Percentiles rank a stretch among this genome's conserved stretches.
phyloP scores from a whole-genome alignment of 2,797 vertebrate genomes.

The Lophotriccus pileatus region DNA sequence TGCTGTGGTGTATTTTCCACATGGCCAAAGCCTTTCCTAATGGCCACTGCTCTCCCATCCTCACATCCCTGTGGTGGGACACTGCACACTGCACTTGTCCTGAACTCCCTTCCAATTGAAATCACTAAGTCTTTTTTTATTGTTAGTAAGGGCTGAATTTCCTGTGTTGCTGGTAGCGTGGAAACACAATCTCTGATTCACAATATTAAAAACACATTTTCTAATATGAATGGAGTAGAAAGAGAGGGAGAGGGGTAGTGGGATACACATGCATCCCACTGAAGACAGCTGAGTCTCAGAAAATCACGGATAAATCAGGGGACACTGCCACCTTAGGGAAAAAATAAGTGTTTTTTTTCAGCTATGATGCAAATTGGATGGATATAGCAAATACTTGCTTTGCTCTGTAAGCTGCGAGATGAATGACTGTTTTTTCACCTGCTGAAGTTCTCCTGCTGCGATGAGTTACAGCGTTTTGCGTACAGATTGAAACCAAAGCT shows the following conservation, averaged over 20 bases:
- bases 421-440: background rate
- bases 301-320: background rate
- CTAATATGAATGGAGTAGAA: background rate
- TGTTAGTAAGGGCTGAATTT: constrained; percentile 35
- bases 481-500: background rate
- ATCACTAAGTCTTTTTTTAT: constrained; percentile 37
- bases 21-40: background rate
- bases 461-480: background rate
- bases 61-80: background rate
- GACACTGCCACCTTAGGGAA: background rate
- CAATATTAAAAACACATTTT: constrained; percentile 61
- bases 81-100: background rate
- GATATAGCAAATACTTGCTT: background rate
- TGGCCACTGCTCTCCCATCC: background rate
- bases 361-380: background rate
- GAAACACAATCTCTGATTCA: constrained; percentile 27
- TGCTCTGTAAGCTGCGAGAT: background rate
- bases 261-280: background rate
- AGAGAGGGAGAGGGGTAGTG: background rate
- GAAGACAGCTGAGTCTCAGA: background rate
- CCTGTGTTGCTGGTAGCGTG: background rate
- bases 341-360: background rate
- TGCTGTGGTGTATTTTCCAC: rapidly evolving
- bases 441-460: background rate
- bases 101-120: constrained; percentile 14